Evolutionary conservation across 2,113 vertebrate genomes (phyloP), one percentile per base, ranked within the genome.

Genomic region (Microcebus ravelobensis): DNA sequence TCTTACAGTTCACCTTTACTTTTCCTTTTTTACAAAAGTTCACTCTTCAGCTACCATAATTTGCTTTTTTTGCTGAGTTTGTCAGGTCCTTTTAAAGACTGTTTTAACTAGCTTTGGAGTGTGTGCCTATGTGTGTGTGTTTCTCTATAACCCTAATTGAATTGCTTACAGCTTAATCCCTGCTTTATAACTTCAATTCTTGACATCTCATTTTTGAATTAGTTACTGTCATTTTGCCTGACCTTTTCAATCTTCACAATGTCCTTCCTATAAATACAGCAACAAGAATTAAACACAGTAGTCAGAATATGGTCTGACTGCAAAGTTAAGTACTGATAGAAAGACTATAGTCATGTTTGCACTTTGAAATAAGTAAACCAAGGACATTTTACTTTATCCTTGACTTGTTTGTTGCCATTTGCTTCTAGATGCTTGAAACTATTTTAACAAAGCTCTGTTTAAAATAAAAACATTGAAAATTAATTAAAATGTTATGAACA

Each of bases 171-270:
- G 88, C 94, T 98, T 98, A 98, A 98, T 98, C 96, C 96, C 71
- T 90, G 92, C 90, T 96, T 98, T 97, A 96, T 50, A 98, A 94
- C 92, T 97, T 97, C 94, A 97, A 67, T 97, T 97, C 97, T 98
- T 98, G 97, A 98, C 96, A 97, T 97, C 61, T 98, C 94, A 90
- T 89, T 98, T 98, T 95, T 98, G 98, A 98, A 98, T 98, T 98
- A 98, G 97, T 97, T 99, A 95, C 95, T 98, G 97, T 97, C 98
- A 97, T 98, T 98, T 98, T 95, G n/a, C 65, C 92, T 98, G 98
- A 98, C 98, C 98, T 99, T 99, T 98, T 98, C 98, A 98, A 98
- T 98, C 98, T 98, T 91, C 61, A 42, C 70, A 21, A 42, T 91
- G 96, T 97, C 98, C 98, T 98, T 98, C 93, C 82, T 97, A 84